phyloP scores from a whole-genome alignment of 2,888 invertebrate genomes.

The Erebia ligea region DNA sequence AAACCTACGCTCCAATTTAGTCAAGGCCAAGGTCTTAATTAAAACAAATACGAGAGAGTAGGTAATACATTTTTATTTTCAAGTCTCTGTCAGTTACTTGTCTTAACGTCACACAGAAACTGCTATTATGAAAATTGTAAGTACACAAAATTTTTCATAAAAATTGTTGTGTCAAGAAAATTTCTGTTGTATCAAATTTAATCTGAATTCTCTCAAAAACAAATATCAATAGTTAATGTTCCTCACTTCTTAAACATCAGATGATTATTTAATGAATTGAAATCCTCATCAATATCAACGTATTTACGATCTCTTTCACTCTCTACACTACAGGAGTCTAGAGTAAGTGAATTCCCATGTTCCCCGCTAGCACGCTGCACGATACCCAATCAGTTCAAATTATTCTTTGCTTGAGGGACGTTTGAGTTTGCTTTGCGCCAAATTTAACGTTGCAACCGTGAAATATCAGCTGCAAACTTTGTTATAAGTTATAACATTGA shows the following conservation, averaged over 20 bases:
- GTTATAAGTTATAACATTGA: conserved; percentile 17
- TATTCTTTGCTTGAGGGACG: neutral
- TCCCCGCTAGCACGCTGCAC: neutral
- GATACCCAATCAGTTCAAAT: neutral
- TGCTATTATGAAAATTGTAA: neutral
- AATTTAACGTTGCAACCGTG: conserved; percentile 4
- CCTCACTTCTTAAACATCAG: neutral
- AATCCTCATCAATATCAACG: neutral
- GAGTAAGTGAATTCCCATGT: conserved; percentile 11
- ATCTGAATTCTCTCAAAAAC: neutral
- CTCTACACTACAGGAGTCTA: neutral
- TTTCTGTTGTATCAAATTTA: neutral
- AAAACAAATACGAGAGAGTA: neutral
- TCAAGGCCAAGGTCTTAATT: neutral
- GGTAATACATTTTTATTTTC: neutral
- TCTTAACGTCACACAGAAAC: neutral
- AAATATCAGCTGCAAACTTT: conserved; percentile 17
- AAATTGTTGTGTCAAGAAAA: neutral
- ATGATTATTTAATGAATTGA: neutral
- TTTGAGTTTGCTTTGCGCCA: neutral
- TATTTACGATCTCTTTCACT: conserved; percentile 2
- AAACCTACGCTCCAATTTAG: neutral
- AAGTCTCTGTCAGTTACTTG: neutral
- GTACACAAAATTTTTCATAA: no score
- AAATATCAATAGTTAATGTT: neutral